Percentiles rank a stretch among this genome's conserved stretches.
Evolutionary conservation across 2,113 vertebrate species (phyloP).

Genomic region (Haplochromis vanheusdeni): DNA sequence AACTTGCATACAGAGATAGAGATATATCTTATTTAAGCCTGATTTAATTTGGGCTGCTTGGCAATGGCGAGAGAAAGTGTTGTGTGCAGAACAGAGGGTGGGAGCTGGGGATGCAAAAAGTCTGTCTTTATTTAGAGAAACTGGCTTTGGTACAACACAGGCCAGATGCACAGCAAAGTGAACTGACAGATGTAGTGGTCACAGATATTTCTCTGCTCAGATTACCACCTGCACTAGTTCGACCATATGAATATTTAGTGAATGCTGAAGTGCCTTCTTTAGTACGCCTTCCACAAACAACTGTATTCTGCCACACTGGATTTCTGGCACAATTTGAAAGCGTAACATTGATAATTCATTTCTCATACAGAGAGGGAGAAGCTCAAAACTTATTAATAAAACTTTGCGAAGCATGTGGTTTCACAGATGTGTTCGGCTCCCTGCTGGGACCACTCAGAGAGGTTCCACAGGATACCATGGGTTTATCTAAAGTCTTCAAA

Average conservation of each 20-base stretch:
- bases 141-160: conserved; percentile 36
- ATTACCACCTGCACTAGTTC: conserved; percentile 43
- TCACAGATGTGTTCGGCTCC: background rate
- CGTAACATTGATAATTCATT: conserved; percentile 55
- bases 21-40: conserved; percentile 64
- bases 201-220: conserved; percentile 48
- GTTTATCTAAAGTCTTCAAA: background rate
- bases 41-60: conserved; percentile 63
- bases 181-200: conserved; percentile 58
- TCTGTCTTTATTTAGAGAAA: conserved; percentile 52
- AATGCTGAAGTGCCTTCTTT: background rate
- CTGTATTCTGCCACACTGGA: conserved; percentile 3
- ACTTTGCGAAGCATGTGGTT: conserved; percentile 31
- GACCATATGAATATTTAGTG: conserved; percentile 47
- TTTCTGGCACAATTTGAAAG: conserved; percentile 17
- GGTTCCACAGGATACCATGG: background rate
- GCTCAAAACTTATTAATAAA: conserved; percentile 45
- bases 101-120: conserved; percentile 32
- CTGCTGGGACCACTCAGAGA: background rate
- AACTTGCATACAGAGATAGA: conserved; percentile 25
- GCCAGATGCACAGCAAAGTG: conserved; percentile 46
- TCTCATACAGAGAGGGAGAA: conserved; percentile 8
- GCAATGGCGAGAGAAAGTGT: conserved; percentile 22
- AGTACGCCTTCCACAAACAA: background rate
- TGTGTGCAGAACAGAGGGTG: conserved; percentile 29